Percentiles rank a stretch among this genome's conserved stretches.
phyloP scores from a whole-genome alignment of 2,888 invertebrate species.

The Parascotia fuliginaria region DNA sequence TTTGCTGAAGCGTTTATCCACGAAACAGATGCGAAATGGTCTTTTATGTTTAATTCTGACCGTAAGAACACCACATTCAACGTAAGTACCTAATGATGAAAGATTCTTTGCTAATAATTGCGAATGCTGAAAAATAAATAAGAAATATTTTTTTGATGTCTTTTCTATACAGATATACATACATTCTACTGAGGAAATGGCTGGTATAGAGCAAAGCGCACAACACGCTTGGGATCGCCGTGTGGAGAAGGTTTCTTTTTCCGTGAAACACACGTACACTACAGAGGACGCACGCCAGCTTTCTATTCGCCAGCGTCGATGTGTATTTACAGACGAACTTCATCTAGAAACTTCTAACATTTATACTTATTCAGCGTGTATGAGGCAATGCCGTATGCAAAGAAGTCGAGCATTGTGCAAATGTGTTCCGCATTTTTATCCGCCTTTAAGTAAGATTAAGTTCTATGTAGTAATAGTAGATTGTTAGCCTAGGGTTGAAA shows the following conservation, averaged over 20 bases:
- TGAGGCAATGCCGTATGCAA: constrained; percentile 90
- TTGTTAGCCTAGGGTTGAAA: too few species aligned
- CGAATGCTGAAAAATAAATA: too few species aligned
- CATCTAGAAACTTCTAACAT: constrained; percentile 85
- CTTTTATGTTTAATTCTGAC: constrained; percentile 84
- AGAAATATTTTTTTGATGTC: neutral
- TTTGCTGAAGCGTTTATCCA: constrained; percentile 85
- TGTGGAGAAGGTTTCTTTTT: constrained; percentile 87
- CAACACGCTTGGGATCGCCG: constrained; percentile 89
- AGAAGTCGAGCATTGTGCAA: constrained; percentile 87
- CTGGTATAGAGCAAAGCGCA: constrained; percentile 88
- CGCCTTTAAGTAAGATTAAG: constrained; percentile 84
- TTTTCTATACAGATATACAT: constrained; percentile 81
- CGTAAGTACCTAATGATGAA: too few species aligned
- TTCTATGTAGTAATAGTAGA: too few species aligned
- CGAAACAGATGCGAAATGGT: constrained; percentile 89
- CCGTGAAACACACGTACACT: constrained; percentile 91
- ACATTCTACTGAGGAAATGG: constrained; percentile 89
- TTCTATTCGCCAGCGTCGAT: constrained; percentile 88
- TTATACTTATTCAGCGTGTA: constrained; percentile 91
- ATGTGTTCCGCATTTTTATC: constrained; percentile 91
- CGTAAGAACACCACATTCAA: constrained; percentile 76
- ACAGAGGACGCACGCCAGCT: constrained; percentile 90
- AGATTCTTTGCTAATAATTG: too few species aligned
- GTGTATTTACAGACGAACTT: constrained; percentile 89